phyloP scores from a whole-genome alignment of 2,113 vertebrate species.

The Hymenochirus boettgeri region DNA sequence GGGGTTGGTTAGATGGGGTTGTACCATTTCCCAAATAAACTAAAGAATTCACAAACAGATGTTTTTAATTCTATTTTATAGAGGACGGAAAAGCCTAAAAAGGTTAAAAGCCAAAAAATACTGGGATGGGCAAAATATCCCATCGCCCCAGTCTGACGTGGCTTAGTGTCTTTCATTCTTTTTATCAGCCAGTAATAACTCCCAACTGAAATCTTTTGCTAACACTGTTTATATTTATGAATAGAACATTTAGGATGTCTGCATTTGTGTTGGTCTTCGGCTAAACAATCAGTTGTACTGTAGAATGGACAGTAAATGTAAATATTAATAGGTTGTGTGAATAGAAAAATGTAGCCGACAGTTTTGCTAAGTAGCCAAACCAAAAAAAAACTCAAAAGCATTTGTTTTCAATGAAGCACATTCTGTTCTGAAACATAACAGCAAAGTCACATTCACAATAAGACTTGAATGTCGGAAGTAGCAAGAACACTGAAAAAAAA shows the following conservation, averaged over 20 bases:
- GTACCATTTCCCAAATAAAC: no score
- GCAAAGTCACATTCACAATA: not conserved
- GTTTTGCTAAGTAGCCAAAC: not conserved
- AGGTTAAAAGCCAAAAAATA: no score
- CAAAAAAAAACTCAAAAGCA: no score
- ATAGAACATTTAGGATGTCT: not conserved
- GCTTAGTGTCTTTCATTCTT: not conserved
- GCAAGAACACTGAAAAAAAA: not conserved
- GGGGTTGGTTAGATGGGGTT: no score
- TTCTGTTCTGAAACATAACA: not conserved
- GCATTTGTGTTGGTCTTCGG: not conserved
- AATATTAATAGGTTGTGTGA: not conserved
- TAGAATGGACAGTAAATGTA: not conserved
- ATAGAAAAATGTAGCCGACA: conserved; percentile 1
- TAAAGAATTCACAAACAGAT: no score
- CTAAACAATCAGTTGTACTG: not conserved
- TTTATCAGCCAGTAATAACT: not conserved
- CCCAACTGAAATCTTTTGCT: not conserved
- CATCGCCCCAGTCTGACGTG: not conserved
- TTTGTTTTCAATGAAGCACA: not conserved
- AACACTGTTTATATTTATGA: not conserved
- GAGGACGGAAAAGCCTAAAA: no score
- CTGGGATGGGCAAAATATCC: not conserved
- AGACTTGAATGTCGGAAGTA: not conserved
- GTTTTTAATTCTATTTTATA: no score